Evolutionary conservation across 1,140 invertebrate genomes (phyloP).

Genomic region (Diorhabda carinulata): DNA sequence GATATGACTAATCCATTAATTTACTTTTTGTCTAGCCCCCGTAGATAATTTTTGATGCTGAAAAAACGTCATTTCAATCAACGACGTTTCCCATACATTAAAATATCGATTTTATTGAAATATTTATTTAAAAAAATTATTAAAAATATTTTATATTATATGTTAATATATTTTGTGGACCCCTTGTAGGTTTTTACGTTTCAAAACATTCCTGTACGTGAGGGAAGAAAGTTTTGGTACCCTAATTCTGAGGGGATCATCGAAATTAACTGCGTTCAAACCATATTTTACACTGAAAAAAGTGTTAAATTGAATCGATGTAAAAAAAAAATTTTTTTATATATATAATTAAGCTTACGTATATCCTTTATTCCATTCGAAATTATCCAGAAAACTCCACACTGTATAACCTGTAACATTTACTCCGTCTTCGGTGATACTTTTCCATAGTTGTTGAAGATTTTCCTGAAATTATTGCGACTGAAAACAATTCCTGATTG

Average conservation of each 20-base stretch:
- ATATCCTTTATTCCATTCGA: constrained; percentile 8
- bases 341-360: neutral
- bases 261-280: neutral
- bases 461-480: neutral
- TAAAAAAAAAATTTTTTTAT: constrained; percentile 20
- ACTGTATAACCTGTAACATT: constrained; percentile 9
- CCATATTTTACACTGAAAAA: neutral
- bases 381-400: constrained; percentile 12
- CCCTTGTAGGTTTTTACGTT: neutral
- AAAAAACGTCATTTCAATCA: too few relatives aligned
- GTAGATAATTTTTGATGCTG: too few relatives aligned
- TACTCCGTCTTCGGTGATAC: constrained; percentile 3
- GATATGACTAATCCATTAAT: too few relatives aligned
- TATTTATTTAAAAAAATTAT: too few relatives aligned
- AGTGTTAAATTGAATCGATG: constrained; percentile 13
- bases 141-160: too few relatives aligned
- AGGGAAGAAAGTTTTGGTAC: neutral
- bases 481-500: too few relatives aligned
- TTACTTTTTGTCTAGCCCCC: too few relatives aligned
- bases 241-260: neutral
- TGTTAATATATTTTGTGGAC: too few relatives aligned
- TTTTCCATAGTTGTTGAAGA: constrained; percentile 8
- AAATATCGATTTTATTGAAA: too few relatives aligned
- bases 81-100: too few relatives aligned
- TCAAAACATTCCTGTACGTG: neutral